Evolutionary conservation across 2,888 invertebrate genomes (phyloP), one percentile per base, ranked within the genome.

Genomic region (Acanthopleura granulata): DNA sequence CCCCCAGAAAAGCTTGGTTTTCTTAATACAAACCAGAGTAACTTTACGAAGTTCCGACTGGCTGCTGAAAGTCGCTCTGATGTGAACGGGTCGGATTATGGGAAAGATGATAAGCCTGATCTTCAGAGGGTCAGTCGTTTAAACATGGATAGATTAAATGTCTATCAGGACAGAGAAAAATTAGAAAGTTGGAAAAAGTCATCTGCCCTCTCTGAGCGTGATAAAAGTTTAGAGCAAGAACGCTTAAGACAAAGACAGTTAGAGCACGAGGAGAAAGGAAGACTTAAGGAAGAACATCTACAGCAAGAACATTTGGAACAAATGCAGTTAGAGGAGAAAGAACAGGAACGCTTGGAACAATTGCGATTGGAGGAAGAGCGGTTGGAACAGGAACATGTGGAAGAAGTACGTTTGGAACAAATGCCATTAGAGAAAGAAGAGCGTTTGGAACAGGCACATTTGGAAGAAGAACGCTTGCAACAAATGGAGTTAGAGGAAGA

Each of bases 181-280:
- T 16, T 40, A 16, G 50, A 49, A 49, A 6, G 22, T 25, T 1
- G 11, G 50, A 14, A 71, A 71, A 71, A 22, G n/a, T 4, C 18
- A 49, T 22, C 22, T 14, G 1, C n/a, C 15, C 50, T 71, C 12
- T 16, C 3, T 16, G 40, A 49, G 25, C 71, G 49, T 16, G 82
- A 85, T 74, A 81, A 85, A 75, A 79, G 83, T 74, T 75, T 85
- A 61, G 82, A 83, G 40, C 80, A 79, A 75, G 82, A 84, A 49
- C 77, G 76, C 40, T 76, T 78, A 27, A 80, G 82, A 66, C 75
- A 80, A 61, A 80, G 81, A 72, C 29, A 30, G 62, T 29, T 75
- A n/a, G 75, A 72, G 50, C 57, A 72, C 27, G 71, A 74, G n/a
- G 49, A 72, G 25, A 72, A n/a, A 75, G 74, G 40, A 72, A 75